These are phyloP conservation scores for Tringa solitaria DNA, from an alignment of 2,113 vertebrate species.

Conservation along the genomic window DNA sequence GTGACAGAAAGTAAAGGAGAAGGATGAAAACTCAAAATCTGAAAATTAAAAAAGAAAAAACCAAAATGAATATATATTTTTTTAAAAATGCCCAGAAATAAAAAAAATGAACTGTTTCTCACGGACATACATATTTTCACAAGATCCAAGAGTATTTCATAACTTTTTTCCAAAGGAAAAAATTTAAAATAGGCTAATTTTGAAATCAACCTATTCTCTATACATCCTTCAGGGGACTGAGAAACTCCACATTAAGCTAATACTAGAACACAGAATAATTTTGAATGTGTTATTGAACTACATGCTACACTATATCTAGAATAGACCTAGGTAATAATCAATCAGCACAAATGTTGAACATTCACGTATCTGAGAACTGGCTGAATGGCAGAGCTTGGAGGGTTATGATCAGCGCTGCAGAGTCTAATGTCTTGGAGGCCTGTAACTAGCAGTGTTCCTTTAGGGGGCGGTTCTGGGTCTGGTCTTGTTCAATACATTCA, in stretches of 20 bases:
- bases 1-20: background rate
- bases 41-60: background rate
- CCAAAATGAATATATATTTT: background rate
- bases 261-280: background rate
- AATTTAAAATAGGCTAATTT: background rate
- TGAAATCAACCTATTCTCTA: background rate
- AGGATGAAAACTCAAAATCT: background rate
- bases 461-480: background rate
- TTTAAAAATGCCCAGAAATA: background rate
- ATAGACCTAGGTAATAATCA: background rate
- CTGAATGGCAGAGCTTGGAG: background rate
- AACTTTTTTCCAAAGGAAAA: background rate
- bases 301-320: fast-evolving
- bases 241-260: background rate
- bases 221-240: background rate
- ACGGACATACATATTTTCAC: background rate
- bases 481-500: background rate
- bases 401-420: background rate
- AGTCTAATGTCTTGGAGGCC: background rate
- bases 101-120: background rate
- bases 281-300: background rate
- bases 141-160: background rate
- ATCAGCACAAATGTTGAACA: background rate
- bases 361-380: background rate
- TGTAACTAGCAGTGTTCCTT: background rate